Evolutionary conservation across 30 jellyfish, hydroid and myxozoan species (phyloP).

Genomic region (Clytia hemisphaerica): DNA sequence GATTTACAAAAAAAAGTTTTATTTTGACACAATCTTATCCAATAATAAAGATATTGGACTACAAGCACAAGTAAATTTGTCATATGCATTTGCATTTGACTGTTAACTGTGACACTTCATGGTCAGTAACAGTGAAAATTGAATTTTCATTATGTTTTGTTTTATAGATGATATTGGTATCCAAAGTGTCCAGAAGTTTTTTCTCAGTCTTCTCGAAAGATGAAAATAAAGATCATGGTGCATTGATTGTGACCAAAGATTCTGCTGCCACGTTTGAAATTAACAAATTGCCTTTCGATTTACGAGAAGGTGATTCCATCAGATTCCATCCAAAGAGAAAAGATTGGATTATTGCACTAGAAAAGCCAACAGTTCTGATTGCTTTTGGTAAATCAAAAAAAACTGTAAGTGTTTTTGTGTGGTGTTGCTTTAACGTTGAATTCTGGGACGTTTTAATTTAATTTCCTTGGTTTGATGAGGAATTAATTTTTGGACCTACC

Average conservation of each 20-base stretch:
- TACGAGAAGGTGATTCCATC: slow-evolving; percentile 57
- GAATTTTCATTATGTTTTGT: too few relatives aligned
- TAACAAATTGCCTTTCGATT: slow-evolving; percentile 52
- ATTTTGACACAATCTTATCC: too few relatives aligned
- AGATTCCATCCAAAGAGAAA: slow-evolving; percentile 56
- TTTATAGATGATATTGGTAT: too few relatives aligned
- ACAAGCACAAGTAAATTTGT: too few relatives aligned
- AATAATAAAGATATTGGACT: too few relatives aligned
- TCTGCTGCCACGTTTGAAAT: slow-evolving; percentile 58
- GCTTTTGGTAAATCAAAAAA: neutral
- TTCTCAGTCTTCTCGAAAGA: too few relatives aligned
- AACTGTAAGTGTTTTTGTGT: neutral
- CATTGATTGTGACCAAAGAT: slow-evolving; percentile 52
- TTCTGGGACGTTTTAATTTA: neutral
- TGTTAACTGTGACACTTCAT: neutral
- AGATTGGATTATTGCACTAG: slow-evolving; percentile 83
- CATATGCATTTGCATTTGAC: slow-evolving; percentile 7
- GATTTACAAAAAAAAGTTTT: too few relatives aligned
- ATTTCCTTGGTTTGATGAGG: neutral
- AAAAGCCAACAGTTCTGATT: neutral
- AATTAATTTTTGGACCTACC: too few relatives aligned
- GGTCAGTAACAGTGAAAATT: too few relatives aligned
- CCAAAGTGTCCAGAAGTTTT: too few relatives aligned
- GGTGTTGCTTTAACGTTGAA: neutral
- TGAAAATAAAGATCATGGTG: too few relatives aligned